Conservation (phyloP, 1,140 invertebrate genomes). For the Babylonia areolata region DNA sequence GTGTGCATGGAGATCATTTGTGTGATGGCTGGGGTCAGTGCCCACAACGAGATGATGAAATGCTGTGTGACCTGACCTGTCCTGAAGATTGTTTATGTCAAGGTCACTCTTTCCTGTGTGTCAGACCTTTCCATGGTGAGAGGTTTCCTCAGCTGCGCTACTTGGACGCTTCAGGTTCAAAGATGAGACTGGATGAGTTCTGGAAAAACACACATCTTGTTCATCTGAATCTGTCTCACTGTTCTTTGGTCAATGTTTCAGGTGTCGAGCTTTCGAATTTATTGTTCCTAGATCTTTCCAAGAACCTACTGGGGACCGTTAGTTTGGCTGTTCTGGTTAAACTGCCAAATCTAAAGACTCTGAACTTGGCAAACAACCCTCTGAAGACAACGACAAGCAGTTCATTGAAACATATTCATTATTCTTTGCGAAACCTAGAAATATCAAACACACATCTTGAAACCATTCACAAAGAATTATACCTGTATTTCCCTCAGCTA, state of each 20-base stretch:
- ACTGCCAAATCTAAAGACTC: conserved; percentile 7
- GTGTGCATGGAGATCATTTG: conserved; percentile 14
- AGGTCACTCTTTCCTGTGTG: conserved; percentile 10
- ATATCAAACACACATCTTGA: not conserved
- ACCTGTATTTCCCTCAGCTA: conserved; percentile 16
- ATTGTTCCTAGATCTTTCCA: conserved; percentile 25
- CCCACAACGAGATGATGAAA: conserved; percentile 38
- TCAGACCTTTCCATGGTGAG: not conserved
- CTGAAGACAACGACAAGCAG: not conserved
- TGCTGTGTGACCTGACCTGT: conserved; percentile 19
- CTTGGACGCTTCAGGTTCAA: not conserved
- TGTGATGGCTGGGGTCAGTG: conserved; percentile 23
- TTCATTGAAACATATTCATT: not conserved
- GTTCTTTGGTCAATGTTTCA: conserved; percentile 9
- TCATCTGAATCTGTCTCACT: not conserved
- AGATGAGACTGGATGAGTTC: not conserved
- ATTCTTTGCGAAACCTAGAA: not conserved
- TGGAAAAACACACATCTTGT: not conserved
- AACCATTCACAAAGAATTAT: not conserved
- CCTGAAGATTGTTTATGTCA: conserved; percentile 48
- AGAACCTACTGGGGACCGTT: conserved; percentile 20
- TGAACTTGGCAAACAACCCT: conserved; percentile 23
- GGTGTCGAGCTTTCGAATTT: not conserved
- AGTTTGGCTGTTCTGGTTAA: not conserved
- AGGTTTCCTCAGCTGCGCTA: not conserved